A percentile compares a stretch with the other conserved stretches of the same genome.
phyloP scores from a whole-genome alignment of 2,113 vertebrate species.

The Tinamus guttatus region DNA sequence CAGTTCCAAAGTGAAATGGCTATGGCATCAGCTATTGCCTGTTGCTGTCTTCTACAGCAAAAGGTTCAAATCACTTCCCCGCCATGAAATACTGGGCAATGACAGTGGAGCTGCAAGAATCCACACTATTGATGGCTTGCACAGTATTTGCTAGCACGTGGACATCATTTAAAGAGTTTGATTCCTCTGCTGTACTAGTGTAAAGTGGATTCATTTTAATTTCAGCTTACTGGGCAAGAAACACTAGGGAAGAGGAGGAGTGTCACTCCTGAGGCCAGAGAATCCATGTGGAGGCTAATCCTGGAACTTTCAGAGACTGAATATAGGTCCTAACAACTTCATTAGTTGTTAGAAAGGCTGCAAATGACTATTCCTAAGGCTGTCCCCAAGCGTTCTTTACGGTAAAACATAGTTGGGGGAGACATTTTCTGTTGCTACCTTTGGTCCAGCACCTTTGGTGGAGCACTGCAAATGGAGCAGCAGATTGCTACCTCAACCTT shows the following conservation, averaged over 20 bases:
- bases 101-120: not conserved
- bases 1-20: not conserved
- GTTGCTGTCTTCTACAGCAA: not conserved
- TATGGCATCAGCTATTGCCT: not conserved
- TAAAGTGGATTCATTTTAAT: not conserved
- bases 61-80: not conserved
- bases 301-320: constrained; percentile 14
- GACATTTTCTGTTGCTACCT: not conserved
- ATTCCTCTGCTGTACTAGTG: not conserved
- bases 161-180: not conserved
- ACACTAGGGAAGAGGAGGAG: not conserved
- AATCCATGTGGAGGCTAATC: not conserved
- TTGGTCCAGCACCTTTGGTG: not conserved
- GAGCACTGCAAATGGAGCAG: not conserved
- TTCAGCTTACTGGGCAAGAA: constrained; percentile 18
- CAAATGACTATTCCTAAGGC: not conserved
- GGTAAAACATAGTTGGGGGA: not conserved
- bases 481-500: not conserved
- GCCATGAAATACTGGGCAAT: not conserved
- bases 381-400: not conserved
- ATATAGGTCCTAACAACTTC: not conserved
- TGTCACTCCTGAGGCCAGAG: not conserved
- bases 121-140: not conserved
- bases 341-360: constrained; percentile 6
- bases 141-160: not conserved